A percentile compares a stretch with the other conserved stretches of the same genome.
Evolutionary conservation across 2,888 invertebrate genomes (phyloP).

Genomic region (Acronicta leporina): DNA sequence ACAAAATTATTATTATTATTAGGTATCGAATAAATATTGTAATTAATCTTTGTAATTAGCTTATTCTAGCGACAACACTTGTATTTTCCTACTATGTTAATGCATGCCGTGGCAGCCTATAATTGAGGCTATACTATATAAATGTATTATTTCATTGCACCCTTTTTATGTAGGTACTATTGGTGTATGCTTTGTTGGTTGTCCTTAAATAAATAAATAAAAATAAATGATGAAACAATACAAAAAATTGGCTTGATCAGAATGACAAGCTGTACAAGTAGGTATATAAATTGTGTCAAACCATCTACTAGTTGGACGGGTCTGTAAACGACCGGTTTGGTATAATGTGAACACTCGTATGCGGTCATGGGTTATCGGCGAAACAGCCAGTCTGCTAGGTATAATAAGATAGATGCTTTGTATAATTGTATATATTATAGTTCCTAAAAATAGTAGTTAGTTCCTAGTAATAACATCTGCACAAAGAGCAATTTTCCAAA

Average conservation of each 20-base stretch:
- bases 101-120: too few species aligned
- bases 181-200: too few species aligned
- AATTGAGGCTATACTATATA: too few species aligned
- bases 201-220: too few species aligned
- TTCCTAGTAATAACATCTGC: too few species aligned
- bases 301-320: conserved; percentile 12
- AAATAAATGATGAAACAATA: background rate
- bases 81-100: too few species aligned
- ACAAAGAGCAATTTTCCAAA: conserved; percentile 8
- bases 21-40: too few species aligned
- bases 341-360: conserved; percentile 35
- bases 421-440: conserved; percentile 5
- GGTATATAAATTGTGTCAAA: conserved; percentile 30
- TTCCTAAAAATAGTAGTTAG: conserved; percentile 20
- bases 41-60: too few species aligned
- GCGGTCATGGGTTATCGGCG: conserved; percentile 33
- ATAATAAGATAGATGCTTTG: conserved; percentile 20
- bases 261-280: conserved; percentile 8
- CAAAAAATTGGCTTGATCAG: conserved; percentile 9
- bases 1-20: too few species aligned
- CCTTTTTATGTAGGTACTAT: too few species aligned
- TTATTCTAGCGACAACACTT: too few species aligned
- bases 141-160: too few species aligned
- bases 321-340: conserved; percentile 23
- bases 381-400: conserved; percentile 25